Percentiles rank a stretch among this genome's conserved stretches.
phyloP scores from a whole-genome alignment of 2,888 invertebrate genomes.

The Cheilosia pagana region DNA sequence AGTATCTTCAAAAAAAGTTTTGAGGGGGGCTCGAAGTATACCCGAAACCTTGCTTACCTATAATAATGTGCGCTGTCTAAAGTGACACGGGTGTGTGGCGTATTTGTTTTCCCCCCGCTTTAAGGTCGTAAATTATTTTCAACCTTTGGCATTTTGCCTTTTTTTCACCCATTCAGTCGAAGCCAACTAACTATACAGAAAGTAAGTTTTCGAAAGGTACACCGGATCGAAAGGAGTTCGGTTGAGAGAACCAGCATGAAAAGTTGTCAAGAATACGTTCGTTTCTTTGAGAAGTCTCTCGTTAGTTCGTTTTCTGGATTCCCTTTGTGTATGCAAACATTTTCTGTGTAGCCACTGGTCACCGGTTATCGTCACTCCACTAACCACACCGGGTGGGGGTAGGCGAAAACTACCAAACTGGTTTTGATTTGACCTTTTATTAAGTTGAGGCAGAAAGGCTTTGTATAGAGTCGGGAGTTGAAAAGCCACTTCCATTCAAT shows the following conservation, averaged over 20 bases:
- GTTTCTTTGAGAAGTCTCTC: slow-evolving; percentile 28
- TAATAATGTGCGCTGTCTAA: slow-evolving; percentile 43
- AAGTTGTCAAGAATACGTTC: slow-evolving; percentile 59
- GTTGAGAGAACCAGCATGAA: slow-evolving; percentile 54
- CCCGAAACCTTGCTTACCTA: slow-evolving; percentile 35
- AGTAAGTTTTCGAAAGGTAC: slow-evolving; percentile 33
- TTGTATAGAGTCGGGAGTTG: slow-evolving; percentile 26
- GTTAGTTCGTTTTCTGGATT: slow-evolving; percentile 1
- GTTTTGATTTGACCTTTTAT: slow-evolving; percentile 47
- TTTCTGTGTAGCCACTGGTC: slow-evolving; percentile 32
- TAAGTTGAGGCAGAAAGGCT: slow-evolving; percentile 14
- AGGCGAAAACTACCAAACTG: slow-evolving; percentile 38
- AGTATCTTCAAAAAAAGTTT: slow-evolving; percentile 30
- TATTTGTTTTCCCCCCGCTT: too few species aligned
- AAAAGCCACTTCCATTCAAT: slow-evolving; percentile 44
- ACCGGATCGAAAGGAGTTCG: slow-evolving; percentile 20
- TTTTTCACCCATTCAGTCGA: slow-evolving; percentile 6
- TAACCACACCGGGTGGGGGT: slow-evolving; percentile 10
- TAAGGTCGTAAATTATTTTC: slow-evolving; percentile 63
- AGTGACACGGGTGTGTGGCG: slow-evolving; percentile 25
- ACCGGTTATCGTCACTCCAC: slow-evolving; percentile 39
- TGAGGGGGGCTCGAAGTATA: slow-evolving; percentile 12
- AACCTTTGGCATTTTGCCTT: slow-evolving; percentile 44
- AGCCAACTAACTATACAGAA: slow-evolving; percentile 33
- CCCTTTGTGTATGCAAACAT: slow-evolving; percentile 33